phyloP scores from a whole-genome alignment of 2,113 vertebrate species.

The Choloepus hoffmanni region DNA sequence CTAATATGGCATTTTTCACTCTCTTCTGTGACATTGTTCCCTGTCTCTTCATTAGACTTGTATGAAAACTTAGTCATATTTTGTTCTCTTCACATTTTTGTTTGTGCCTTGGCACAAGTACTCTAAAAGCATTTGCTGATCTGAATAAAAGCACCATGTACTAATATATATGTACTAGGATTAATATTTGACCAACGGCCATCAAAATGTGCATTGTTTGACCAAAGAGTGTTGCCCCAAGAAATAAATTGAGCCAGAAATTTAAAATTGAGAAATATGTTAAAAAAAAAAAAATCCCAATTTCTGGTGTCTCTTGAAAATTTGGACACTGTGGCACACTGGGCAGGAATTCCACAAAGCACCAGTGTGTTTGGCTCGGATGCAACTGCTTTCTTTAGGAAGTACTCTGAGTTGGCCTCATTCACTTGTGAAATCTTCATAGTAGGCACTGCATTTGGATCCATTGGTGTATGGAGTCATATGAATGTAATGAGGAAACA shows the following conservation, averaged over 20 bases:
- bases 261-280: constrained; percentile 38
- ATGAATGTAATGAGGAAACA: constrained; percentile 30
- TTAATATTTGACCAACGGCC: not conserved
- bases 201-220: not conserved
- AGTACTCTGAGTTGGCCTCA: not conserved
- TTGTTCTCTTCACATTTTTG: constrained; percentile 41
- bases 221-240: constrained; percentile 27
- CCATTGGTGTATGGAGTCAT: not conserved
- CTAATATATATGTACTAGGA: not conserved
- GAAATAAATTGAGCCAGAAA: constrained; percentile 47
- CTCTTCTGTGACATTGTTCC: not conserved
- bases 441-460: not conserved
- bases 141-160: not conserved
- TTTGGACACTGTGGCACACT: not conserved
- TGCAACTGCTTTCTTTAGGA: not conserved
- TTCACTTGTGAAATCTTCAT: not conserved
- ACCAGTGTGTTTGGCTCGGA: not conserved
- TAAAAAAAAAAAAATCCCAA: not conserved
- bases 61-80: constrained; percentile 1
- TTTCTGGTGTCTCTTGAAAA: constrained; percentile 52
- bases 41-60: not conserved
- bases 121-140: constrained; percentile 36
- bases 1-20: not conserved
- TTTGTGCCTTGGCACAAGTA: not conserved
- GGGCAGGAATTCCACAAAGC: not conserved